These are phyloP conservation scores for Mesorhabditis sp. DNA, from an alignment of 2,888 invertebrate species.

Conservation along the genomic window DNA sequence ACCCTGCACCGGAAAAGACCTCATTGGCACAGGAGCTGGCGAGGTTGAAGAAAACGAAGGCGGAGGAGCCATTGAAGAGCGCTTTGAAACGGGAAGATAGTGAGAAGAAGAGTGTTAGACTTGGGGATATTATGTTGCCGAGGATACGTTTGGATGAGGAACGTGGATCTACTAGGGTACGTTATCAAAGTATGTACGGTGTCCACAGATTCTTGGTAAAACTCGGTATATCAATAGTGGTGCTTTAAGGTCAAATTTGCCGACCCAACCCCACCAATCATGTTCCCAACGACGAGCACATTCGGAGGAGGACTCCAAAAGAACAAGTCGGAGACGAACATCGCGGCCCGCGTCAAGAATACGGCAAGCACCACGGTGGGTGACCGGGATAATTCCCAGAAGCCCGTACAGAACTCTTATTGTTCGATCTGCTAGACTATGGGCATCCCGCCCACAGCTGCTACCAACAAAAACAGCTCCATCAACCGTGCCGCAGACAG, in stretches of 20 bases:
- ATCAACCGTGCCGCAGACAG: background rate
- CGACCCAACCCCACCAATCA: background rate
- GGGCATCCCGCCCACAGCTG: background rate
- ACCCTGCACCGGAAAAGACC: background rate
- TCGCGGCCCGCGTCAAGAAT: background rate
- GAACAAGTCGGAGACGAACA: constrained; percentile 4
- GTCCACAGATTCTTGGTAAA: background rate
- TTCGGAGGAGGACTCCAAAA: background rate
- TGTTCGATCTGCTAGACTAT: background rate
- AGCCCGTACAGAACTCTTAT: background rate
- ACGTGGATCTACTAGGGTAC: background rate
- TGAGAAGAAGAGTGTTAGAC: background rate
- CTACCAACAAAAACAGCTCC: background rate
- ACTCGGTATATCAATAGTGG: no score
- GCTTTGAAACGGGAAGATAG: constrained; percentile 1
- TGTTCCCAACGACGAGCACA: constrained; percentile 5
- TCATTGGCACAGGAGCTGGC: constrained; percentile 1
- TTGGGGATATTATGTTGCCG: constrained; percentile 2
- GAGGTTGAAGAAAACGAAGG: background rate
- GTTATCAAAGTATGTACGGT: background rate
- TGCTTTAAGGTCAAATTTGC: background rate
- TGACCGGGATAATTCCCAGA: background rate
- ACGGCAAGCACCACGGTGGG: background rate
- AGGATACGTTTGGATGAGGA: background rate
- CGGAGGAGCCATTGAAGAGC: background rate